Base-by-base conservation (phyloP, 1,140 invertebrate species). In the Philaenus spumarius region DNA sequence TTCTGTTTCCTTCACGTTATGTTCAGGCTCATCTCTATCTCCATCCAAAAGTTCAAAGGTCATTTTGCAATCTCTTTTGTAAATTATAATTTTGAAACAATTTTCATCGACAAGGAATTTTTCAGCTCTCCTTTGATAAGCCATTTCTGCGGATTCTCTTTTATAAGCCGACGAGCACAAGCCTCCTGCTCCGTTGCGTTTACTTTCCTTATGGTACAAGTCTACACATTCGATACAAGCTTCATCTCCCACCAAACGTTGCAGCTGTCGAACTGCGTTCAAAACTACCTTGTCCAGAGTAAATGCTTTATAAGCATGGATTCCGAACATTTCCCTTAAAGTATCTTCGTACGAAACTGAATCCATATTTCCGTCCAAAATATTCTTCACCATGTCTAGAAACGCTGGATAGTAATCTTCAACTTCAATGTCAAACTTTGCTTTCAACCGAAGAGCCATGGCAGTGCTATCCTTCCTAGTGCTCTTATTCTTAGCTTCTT, bases 241-340 rank as follows among this genome's bases (percentile, higher is more conserved):
- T 45, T 90, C 83, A 73, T 97, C 94, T 0, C 84, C 82, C 0
- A 95, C 93, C 67, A 96, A 83, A 73, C 95, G 89, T 72, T 97
- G 95, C 59, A 98, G 77, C 83, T 97, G 80, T 23, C 66, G 58
- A 55, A 50, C 51, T 43, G 91, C 87, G 70, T 93, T 91, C 46
- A 87, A 86, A 2, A 97, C 91, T 15, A 97, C 82, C 77, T 95
- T 95, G 71, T 97, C 93, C 64, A 96, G 75, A 43, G 93, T 96
- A 68, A 95, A 97, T 9, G 87, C 87, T 46, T 94, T 86, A 69
- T 97, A 98, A 0, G 95, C 96, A 70, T 97, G 89, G 63, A 97
- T 98, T 47, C 95, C 95, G 73, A 97, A 96, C 93, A 98, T 95
- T 77, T 97, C 95, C 35, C 96, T 72, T 35, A 97, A 78, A 1